Conservation (phyloP, 1,140 invertebrate genomes). For the Diplogasteroides magnus region DNA sequence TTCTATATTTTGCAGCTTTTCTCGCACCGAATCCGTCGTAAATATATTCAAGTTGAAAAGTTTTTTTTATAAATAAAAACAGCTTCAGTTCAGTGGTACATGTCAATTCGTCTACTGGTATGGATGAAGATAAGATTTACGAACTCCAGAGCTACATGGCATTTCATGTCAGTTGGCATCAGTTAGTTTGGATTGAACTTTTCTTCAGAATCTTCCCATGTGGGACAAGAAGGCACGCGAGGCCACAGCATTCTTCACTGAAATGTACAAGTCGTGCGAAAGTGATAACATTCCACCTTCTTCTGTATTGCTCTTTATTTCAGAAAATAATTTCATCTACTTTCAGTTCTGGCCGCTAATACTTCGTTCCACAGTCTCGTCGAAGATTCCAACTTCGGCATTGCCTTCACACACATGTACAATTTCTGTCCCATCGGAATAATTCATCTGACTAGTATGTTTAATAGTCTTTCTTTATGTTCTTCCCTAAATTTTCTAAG, state of each 20-base stretch:
- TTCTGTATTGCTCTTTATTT: no score
- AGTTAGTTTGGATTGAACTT: neutral
- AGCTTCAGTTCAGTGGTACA: no score
- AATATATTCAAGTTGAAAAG: no score
- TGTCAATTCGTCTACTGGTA: no score
- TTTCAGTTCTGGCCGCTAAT: conserved; percentile 3
- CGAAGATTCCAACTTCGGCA: conserved; percentile 7
- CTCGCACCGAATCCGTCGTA: no score
- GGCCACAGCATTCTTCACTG: neutral
- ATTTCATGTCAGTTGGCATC: neutral
- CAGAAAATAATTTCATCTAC: no score
- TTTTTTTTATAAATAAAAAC: no score
- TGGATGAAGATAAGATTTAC: no score
- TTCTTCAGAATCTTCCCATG: neutral
- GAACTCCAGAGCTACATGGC: no score
- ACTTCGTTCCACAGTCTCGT: conserved; percentile 1
- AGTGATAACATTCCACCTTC: neutral
- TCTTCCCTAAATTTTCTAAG: neutral
- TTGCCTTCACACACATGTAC: conserved; percentile 20
- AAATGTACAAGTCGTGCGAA: conserved; percentile 5
- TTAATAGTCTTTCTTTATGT: no score
- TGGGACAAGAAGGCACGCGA: neutral
- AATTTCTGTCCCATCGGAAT: conserved; percentile 17
- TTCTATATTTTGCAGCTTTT: no score
- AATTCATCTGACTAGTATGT: conserved; percentile 2